Evolutionary conservation across 2,888 invertebrate species (phyloP), one percentile per base, ranked within the genome.

Genomic region (Lissonota sp.): DNA sequence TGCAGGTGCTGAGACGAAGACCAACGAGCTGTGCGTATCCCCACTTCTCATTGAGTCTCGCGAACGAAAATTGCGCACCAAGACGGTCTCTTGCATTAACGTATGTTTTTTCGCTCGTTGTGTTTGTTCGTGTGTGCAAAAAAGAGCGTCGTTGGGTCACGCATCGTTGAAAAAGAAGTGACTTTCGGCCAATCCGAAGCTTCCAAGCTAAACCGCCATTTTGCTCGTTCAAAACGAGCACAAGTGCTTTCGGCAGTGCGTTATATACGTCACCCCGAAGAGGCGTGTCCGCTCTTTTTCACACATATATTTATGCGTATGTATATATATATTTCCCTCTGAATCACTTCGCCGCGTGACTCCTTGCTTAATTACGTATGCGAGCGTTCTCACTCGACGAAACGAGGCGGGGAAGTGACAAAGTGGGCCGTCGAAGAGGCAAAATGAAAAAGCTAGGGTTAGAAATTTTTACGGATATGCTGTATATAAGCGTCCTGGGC

Each of bases 1-100:
- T 83, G 87, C 87, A 86, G 87, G 87, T 88, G 87, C 84, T 83
- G 79, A 80, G 77, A 83, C 83, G 80, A 82, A 26, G 26, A 26
- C 26, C 80, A 79, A 74, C 67, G 77, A 42, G 6, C 40, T 6
- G 10, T 51, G 39, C 57, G 67, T 62, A 55, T 49, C 67, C 71
- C 75, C 26, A 26, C 26, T 26, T 26, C 26, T 26, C 26, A 26
- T 26, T 26, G 26, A 26, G 26, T 73, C 76, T 63, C 46, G 64
- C 46, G 16, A 55, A 63, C 77, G 42, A 74, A 80, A 77, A 81
- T 70, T 77, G 37, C 53, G 53, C 49, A 42, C 55, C 46, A 16
- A 71, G 73, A 49, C 58, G 53, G n/a, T n/a, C 64, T 37, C 53
- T 73, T 63, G 44, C 58, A n/a, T 14, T 4, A 53, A 26, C 55